A percentile compares a stretch with the other conserved stretches of the same genome.
These are phyloP conservation scores for Gallinago stenura DNA, from an alignment of 2,797 vertebrate genomes.

Conservation along the genomic window DNA sequence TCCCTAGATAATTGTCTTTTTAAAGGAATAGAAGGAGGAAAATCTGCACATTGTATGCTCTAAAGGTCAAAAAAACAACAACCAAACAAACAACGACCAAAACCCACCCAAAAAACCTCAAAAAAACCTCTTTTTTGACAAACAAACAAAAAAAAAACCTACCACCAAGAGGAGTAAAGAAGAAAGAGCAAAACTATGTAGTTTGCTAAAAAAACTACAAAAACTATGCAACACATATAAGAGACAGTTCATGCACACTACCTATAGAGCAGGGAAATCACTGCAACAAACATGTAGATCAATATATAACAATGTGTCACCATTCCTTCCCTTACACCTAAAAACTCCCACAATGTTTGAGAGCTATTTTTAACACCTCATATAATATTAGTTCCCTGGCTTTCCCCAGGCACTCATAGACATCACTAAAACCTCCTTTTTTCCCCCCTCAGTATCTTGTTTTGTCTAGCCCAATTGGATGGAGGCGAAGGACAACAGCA, in stretches of 20 bases:
- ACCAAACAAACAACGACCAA: too few relatives aligned
- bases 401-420: neutral
- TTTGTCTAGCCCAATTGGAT: neutral
- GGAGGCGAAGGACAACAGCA: neutral
- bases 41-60: neutral
- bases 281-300: rapidly evolving
- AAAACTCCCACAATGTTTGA: neutral
- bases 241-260: neutral
- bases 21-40: neutral
- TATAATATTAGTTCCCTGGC: neutral
- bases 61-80: neutral
- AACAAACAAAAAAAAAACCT: neutral
- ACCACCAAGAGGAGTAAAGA: neutral
- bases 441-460: neutral
- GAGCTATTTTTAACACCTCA: neutral
- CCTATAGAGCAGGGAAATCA: neutral
- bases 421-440: neutral
- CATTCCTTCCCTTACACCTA: neutral
- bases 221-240: neutral
- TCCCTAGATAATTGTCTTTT: neutral
- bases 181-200: neutral
- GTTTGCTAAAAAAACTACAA: too few relatives aligned
- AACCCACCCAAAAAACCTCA: neutral
- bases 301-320: neutral
- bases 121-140: neutral